A percentile compares a stretch with the other conserved stretches of the same genome.
Conservation (phyloP, 2,113 vertebrate genomes). For the Lamprotornis superbus region DNA sequence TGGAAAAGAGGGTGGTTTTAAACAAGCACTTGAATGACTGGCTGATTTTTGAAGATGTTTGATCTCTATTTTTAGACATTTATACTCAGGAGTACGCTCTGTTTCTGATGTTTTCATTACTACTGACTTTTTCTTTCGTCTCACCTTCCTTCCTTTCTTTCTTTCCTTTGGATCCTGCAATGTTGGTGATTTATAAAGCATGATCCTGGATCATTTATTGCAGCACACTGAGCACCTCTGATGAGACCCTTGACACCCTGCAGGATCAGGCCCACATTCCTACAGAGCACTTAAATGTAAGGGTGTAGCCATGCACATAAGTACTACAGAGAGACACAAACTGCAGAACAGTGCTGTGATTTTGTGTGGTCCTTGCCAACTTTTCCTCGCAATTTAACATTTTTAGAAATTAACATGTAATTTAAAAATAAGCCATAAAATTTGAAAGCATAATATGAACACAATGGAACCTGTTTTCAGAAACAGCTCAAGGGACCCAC, state of each 20-base stretch:
- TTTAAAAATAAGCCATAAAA: slow-evolving; percentile 60
- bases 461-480: slow-evolving; percentile 54
- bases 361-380: slow-evolving; percentile 55
- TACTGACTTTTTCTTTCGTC: neutral
- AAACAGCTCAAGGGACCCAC: neutral
- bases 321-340: neutral
- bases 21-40: neutral
- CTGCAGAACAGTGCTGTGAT: neutral
- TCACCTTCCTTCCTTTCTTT: neutral
- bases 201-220: neutral
- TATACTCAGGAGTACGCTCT: neutral
- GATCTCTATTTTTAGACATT: slow-evolving; percentile 49
- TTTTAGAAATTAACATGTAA: slow-evolving; percentile 64
- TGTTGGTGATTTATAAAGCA: slow-evolving; percentile 9
- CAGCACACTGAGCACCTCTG: neutral
- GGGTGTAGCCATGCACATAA: neutral
- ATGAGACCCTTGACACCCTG: neutral
- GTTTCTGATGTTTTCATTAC: slow-evolving; percentile 35
- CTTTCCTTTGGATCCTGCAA: neutral
- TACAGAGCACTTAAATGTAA: neutral
- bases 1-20: neutral
- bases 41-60: slow-evolving; percentile 32
- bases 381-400: slow-evolving; percentile 26
- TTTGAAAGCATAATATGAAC: slow-evolving; percentile 22
- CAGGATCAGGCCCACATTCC: neutral